These are phyloP conservation scores for Luperina testacea DNA, from an alignment of 2,888 invertebrate species.

Conservation along the genomic window DNA sequence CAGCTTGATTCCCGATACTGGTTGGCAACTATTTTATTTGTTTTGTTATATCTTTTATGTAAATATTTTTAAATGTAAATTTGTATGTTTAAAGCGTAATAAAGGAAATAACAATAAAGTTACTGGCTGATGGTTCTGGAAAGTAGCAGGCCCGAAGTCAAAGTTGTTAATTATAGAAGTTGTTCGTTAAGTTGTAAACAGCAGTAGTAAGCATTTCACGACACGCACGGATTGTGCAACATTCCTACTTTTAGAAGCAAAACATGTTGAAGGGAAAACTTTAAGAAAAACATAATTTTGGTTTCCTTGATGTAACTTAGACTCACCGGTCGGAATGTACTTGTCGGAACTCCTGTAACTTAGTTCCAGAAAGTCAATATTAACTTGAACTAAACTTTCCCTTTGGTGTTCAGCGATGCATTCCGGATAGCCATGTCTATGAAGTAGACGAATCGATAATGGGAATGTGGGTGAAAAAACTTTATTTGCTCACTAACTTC, in stretches of 20 bases:
- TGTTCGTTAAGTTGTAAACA: background rate
- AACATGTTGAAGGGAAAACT: background rate
- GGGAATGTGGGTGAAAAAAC: background rate
- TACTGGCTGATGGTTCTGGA: background rate
- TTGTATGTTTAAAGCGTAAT: background rate
- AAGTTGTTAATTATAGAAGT: background rate
- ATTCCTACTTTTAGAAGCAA: background rate
- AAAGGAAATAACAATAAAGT: background rate
- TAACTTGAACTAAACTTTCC: constrained; percentile 50
- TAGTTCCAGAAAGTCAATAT: constrained; percentile 52
- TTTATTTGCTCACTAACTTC: background rate
- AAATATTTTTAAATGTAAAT: background rate
- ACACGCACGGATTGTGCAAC: too few relatives aligned
- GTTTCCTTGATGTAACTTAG: constrained; percentile 29
- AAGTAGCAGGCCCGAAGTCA: background rate
- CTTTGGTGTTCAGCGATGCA: constrained; percentile 46
- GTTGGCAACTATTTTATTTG: background rate
- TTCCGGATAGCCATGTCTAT: constrained; percentile 42
- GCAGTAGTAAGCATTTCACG: background rate
- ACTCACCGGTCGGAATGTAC: constrained; percentile 46
- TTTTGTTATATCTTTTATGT: background rate
- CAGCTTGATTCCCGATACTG: too few relatives aligned
- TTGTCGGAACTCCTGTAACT: constrained; percentile 32
- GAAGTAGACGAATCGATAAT: constrained; percentile 8
- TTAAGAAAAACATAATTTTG: constrained; percentile 33